Evolutionary conservation across 2,888 invertebrate genomes (phyloP).

Genomic region (Flabesymbios commensalis): DNA sequence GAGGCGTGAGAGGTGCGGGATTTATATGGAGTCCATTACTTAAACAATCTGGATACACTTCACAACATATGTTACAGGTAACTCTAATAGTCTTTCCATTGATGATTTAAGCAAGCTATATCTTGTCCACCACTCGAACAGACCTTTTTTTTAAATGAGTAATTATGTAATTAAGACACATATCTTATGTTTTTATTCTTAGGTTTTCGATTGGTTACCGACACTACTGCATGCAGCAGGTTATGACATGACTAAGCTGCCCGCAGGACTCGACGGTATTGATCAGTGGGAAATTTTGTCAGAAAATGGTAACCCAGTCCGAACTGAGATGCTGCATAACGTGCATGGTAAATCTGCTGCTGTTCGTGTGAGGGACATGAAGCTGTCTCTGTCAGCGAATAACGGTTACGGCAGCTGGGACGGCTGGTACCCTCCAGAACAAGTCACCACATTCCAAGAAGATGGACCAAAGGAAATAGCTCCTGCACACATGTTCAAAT

Average conservation of each 20-base stretch:
- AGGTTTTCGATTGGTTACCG: conserved; percentile 84
- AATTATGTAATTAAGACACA: no score
- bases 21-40: conserved; percentile 77
- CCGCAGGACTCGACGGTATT: conserved; percentile 69
- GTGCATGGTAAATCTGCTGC: conserved; percentile 50
- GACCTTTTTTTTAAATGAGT: no score
- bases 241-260: conserved; percentile 36
- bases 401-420: conserved; percentile 35
- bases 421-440: conserved; percentile 40
- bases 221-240: conserved; percentile 78
- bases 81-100: no score
- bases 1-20: conserved; percentile 79
- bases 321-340: conserved; percentile 67
- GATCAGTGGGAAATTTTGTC: conserved; percentile 77
- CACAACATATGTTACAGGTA: conserved; percentile 68
- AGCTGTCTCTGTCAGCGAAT: no score
- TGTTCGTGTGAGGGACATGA: conserved; percentile 50
- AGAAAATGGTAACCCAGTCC: conserved; percentile 67
- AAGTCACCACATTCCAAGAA: no score
- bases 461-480: no score
- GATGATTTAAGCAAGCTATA: no score
- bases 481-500: no score
- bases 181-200: no score
- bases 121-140: no score
- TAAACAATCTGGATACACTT: conserved; percentile 69